phyloP scores from a whole-genome alignment of 2,888 invertebrate species.

The Sinotaia quadrata region DNA sequence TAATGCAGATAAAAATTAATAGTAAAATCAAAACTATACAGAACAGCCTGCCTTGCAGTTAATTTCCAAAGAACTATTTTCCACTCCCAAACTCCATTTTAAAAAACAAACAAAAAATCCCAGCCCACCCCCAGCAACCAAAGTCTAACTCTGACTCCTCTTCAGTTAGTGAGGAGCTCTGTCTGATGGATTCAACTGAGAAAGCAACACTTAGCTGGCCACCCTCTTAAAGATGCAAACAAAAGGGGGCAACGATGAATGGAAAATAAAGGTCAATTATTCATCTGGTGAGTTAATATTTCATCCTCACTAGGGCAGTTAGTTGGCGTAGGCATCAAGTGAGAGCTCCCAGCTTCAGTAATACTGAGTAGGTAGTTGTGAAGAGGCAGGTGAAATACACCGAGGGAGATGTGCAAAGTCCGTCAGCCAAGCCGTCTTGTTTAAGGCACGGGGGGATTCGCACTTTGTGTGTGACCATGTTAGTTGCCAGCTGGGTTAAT shows the following conservation, averaged over 20 bases:
- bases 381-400: slow-evolving; percentile 14
- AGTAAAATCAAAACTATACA: too few relatives aligned
- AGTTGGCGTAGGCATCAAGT: slow-evolving; percentile 14
- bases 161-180: too few relatives aligned
- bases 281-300: slow-evolving; percentile 4
- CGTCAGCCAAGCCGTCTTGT: slow-evolving; percentile 15
- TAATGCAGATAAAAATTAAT: too few relatives aligned
- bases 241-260: not conserved
- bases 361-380: slow-evolving; percentile 14
- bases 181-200: too few relatives aligned
- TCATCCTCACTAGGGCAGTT: slow-evolving; percentile 12
- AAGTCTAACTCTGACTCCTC: too few relatives aligned
- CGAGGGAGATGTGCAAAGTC: slow-evolving; percentile 9
- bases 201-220: slow-evolving; percentile 7
- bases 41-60: too few relatives aligned
- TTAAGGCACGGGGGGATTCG: slow-evolving; percentile 18
- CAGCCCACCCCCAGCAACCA: not conserved
- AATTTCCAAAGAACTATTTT: not conserved
- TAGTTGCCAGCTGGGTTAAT: slow-evolving; percentile 40
- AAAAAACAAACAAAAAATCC: not conserved
- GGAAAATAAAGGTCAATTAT: slow-evolving; percentile 2
- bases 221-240: not conserved
- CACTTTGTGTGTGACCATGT: slow-evolving; percentile 30
- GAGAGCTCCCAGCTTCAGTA: slow-evolving; percentile 2
- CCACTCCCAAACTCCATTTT: not conserved